phyloP scores from a whole-genome alignment of 1,140 invertebrate genomes.

The Mycetomoellerius zeteki region DNA sequence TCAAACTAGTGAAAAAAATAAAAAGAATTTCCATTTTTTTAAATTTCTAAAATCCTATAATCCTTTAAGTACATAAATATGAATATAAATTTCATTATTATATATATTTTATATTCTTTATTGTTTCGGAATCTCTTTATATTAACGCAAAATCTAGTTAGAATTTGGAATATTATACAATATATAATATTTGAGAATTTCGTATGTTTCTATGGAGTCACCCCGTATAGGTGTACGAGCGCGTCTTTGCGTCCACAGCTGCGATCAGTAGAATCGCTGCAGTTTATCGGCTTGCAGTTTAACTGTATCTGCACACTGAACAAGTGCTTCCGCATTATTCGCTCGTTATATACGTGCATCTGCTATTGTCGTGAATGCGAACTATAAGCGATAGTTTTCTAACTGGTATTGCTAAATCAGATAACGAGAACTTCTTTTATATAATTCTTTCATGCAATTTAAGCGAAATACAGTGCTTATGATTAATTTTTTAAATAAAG shows the following conservation, averaged over 20 bases:
- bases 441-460: background rate
- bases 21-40: too few relatives aligned
- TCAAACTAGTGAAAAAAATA: too few relatives aligned
- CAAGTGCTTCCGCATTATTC: conserved; percentile 81
- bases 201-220: background rate
- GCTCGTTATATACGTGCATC: conserved; percentile 73
- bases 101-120: background rate
- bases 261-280: conserved; percentile 63
- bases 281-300: conserved; percentile 66
- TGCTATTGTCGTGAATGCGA: conserved; percentile 71
- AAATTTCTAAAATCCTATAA: background rate
- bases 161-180: background rate
- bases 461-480: background rate
- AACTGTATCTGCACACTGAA: conserved; percentile 82
- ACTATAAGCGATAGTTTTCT: conserved; percentile 66
- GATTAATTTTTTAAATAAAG: background rate
- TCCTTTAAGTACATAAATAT: background rate
- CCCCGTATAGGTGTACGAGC: conserved; percentile 20
- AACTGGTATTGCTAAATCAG: background rate
- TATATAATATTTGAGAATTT: background rate
- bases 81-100: background rate
- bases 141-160: background rate
- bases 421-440: conserved; percentile 42
- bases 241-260: conserved; percentile 50
- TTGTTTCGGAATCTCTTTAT: background rate